Percentiles rank a stretch among this genome's conserved stretches.
Evolutionary conservation across 2,888 invertebrate species (phyloP).

Genomic region (Criorhina ranunculi): DNA sequence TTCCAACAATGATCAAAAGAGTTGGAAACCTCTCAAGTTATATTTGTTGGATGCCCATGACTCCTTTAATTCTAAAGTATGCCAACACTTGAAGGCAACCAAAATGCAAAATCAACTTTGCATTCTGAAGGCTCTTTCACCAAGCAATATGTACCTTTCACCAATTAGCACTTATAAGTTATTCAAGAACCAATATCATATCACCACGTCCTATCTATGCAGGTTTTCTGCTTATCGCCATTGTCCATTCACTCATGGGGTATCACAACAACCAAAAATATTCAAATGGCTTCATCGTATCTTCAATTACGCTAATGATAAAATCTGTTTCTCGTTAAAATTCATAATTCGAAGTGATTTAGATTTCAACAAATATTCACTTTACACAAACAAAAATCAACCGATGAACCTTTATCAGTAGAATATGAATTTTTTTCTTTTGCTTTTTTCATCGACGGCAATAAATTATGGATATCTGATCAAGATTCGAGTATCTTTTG

Average conservation of each 20-base stretch:
- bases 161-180: background rate
- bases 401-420: background rate
- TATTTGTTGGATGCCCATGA: too few species aligned
- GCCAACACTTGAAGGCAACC: too few species aligned
- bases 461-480: conserved; percentile 64
- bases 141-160: too few species aligned
- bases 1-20: too few species aligned
- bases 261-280: background rate
- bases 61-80: too few species aligned
- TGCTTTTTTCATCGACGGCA: background rate
- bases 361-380: conserved; percentile 5
- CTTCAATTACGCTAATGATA: conserved; percentile 43
- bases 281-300: background rate
- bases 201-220: too few species aligned
- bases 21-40: too few species aligned
- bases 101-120: too few species aligned
- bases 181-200: too few species aligned
- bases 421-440: background rate
- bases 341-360: conserved; percentile 20
- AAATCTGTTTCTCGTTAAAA: conserved; percentile 4
- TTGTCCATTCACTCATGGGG: too few species aligned
- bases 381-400: background rate
- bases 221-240: too few species aligned
- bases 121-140: too few species aligned
- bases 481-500: conserved; percentile 36